A percentile compares a stretch with the other conserved stretches of the same genome.
phyloP scores from a whole-genome alignment of 2,888 invertebrate genomes.

The Pseudoips prasinana region DNA sequence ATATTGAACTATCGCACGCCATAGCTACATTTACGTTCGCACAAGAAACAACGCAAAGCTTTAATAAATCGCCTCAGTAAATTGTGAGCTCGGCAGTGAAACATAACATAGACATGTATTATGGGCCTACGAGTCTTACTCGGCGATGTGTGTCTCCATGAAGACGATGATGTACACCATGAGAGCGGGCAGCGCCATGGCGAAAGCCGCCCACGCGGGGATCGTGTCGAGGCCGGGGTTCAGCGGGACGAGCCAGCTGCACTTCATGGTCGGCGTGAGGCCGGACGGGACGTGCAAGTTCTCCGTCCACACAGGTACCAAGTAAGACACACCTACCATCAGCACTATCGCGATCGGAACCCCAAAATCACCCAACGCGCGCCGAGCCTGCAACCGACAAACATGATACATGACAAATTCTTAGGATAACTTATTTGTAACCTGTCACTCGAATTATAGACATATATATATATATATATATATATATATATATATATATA shows the following conservation, averaged over 20 bases:
- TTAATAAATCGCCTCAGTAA: too few relatives aligned
- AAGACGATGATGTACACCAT: conserved; percentile 97
- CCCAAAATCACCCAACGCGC: conserved; percentile 97
- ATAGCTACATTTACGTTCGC: too few relatives aligned
- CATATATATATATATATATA: too few relatives aligned
- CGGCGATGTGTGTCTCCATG: conserved; percentile 98
- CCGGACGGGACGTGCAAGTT: conserved; percentile 94
- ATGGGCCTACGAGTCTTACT: conserved; percentile 87
- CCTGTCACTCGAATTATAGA: too few relatives aligned
- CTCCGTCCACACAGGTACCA: conserved; percentile 92
- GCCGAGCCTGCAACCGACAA: conserved; percentile 82
- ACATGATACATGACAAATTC: too few relatives aligned
- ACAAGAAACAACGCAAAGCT: too few relatives aligned
- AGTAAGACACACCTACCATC: conserved; percentile 91
- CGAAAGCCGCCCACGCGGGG: conserved; percentile 90
- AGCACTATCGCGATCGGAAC: conserved; percentile 97
- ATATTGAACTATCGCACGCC: too few relatives aligned
- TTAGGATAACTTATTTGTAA: too few relatives aligned
- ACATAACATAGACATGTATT: too few relatives aligned
- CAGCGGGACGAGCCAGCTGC: conserved; percentile 93
- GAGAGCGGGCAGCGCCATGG: conserved; percentile 92
- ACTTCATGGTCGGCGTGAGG: conserved; percentile 87
- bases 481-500: too few relatives aligned
- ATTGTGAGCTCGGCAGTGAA: too few relatives aligned
- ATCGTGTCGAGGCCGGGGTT: conserved; percentile 82